These are phyloP conservation scores for Himalopsyche tibetana DNA, from an alignment of 2,888 invertebrate species.

Conservation along the genomic window DNA sequence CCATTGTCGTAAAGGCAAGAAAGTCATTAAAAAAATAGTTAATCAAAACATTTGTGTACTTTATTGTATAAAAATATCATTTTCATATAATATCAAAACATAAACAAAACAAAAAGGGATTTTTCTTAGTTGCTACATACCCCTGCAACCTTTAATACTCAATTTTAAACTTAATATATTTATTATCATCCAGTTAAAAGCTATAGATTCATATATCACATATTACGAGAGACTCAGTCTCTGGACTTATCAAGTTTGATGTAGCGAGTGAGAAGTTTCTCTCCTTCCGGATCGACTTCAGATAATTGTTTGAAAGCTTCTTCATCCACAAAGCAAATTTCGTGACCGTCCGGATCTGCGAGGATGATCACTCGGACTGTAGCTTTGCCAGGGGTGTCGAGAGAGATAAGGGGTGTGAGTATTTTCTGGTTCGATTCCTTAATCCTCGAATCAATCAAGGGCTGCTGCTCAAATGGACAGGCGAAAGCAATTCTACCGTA, in stretches of 20 bases:
- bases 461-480: constrained; percentile 86
- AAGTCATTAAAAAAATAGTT: no score
- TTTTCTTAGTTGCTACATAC: background rate
- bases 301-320: constrained; percentile 94
- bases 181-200: background rate
- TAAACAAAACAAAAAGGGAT: background rate
- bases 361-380: constrained; percentile 97
- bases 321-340: constrained; percentile 99
- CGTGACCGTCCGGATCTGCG: constrained; percentile 97
- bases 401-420: constrained; percentile 91
- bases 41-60: background rate
- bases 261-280: constrained; percentile 85
- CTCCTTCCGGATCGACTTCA: constrained; percentile 88
- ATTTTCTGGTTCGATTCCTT: constrained; percentile 84
- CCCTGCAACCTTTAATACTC: background rate
- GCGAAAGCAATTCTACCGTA: constrained; percentile 98
- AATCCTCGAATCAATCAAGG: constrained; percentile 85
- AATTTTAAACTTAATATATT: background rate
- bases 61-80: constrained; percentile 15
- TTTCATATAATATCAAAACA: constrained; percentile 20
- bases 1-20: no score
- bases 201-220: constrained; percentile 54
- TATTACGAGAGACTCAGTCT: constrained; percentile 67
- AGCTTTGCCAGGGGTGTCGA: constrained; percentile 98
- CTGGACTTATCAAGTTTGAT: constrained; percentile 83